Evolutionary conservation across 2,113 vertebrate species (phyloP).

Genomic region (Zapus hudsonius): DNA sequence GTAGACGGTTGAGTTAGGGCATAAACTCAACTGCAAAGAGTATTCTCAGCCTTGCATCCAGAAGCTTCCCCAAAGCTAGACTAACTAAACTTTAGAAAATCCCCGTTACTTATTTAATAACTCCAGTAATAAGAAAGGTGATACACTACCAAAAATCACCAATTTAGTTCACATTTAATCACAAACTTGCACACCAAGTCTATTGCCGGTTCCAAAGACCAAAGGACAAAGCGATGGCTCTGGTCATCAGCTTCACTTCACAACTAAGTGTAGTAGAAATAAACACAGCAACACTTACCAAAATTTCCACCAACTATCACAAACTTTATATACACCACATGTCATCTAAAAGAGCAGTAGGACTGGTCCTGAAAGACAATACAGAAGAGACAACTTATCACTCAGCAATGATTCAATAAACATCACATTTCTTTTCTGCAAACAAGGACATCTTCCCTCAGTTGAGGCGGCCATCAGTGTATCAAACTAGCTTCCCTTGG

Average conservation of each 20-base stretch:
- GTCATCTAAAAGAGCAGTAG: slow-evolving; percentile 76
- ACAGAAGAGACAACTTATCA: slow-evolving; percentile 11
- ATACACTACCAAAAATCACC: slow-evolving; percentile 50
- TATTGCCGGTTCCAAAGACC: slow-evolving; percentile 4
- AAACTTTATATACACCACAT: slow-evolving; percentile 84
- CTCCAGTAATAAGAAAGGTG: slow-evolving; percentile 6
- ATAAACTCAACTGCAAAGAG: not conserved
- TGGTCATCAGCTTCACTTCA: not conserved
- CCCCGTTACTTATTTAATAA: slow-evolving; percentile 37
- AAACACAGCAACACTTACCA: slow-evolving; percentile 76
- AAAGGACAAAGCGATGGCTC: not conserved
- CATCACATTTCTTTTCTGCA: not conserved
- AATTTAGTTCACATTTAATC: not conserved
- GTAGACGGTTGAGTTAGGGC: not conserved
- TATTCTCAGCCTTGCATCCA: not conserved
- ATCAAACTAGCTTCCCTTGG: not conserved
- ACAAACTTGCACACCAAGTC: slow-evolving; percentile 12
- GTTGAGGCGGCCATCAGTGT: not conserved
- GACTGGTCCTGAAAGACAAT: slow-evolving; percentile 78
- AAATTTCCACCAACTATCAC: slow-evolving; percentile 77
- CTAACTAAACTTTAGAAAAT: slow-evolving; percentile 28
- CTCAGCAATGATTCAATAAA: not conserved
- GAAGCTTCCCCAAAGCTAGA: slow-evolving; percentile 39
- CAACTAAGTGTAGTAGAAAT: not conserved
- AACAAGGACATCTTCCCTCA: not conserved